Evolutionary conservation across 2,113 vertebrate genomes (phyloP).

Genomic region (Petroica traversi): DNA sequence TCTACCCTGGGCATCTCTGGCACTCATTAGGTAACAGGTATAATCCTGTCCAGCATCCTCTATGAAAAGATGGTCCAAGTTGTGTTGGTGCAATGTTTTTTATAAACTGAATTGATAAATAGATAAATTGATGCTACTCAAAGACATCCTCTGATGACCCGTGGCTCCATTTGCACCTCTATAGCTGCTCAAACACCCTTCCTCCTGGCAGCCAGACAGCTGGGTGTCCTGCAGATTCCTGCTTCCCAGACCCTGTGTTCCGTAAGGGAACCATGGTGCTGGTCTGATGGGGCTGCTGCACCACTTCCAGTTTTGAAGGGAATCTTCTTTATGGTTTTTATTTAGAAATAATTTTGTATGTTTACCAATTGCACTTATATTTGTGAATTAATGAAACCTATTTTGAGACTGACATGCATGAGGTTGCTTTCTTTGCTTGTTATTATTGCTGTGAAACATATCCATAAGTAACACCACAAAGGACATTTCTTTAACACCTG

Average conservation of each 20-base stretch:
- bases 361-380: background rate
- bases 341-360: background rate
- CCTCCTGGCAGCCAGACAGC: background rate
- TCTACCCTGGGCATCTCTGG: background rate
- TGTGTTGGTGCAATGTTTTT: background rate
- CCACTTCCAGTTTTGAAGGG: background rate
- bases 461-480: background rate
- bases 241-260: background rate
- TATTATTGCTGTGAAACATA: background rate
- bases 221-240: fast-evolving
- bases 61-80: background rate
- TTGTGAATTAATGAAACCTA: background rate
- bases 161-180: background rate
- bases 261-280: fast-evolving
- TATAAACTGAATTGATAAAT: background rate
- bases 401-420: background rate
- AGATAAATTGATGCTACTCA: background rate
- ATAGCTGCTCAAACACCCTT: background rate
- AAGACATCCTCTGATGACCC: background rate
- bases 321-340: background rate
- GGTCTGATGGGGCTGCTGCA: background rate
- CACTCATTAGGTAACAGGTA: background rate
- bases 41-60: background rate
- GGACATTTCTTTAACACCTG: background rate
- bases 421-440: background rate